Evolutionary conservation across 2,797 vertebrate genomes (phyloP), one percentile per base, ranked within the genome.

Genomic region (Platalea minor): DNA sequence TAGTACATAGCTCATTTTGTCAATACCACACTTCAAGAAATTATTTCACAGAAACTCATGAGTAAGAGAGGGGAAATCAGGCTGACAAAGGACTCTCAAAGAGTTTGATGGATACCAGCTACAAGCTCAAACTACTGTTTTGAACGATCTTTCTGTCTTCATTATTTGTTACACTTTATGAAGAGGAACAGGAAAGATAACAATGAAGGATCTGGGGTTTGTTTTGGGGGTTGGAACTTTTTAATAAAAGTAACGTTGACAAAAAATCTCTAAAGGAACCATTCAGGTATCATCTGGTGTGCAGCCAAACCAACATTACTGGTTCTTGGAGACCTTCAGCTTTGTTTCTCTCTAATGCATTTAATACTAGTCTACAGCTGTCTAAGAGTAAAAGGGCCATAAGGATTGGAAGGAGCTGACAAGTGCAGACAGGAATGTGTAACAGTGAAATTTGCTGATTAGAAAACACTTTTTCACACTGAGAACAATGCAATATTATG

Each of bases 371-470:
- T 86, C 23, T 53, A 45, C n/a, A 85, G 37, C 73, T 93, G 23
- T 80, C 31, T 74, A 53, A 76, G 39, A 65, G 33, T 39, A 59
- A 56, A 91, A 76, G 33, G 24, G 37, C 60, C 80, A 4, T 31
- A 83, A 60, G 43, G 45, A 51, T 64, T 90, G 60, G 48, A 75
- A 79, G 63, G 54, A 74, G 45, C 54, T 85, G 88, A 74, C 56
- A 91, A 93, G 64, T 83, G 43, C 31, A 90, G 92, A 45, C 69
- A 67, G 50, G 25, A 88, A 75, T 37, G 37, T 46, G 24, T 45
- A 85, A 57, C 69, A 76, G 43, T 60, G 80, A 89, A 88, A 84
- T 92, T 23, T 85, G 24, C 84, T 91, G 89, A 93, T 95, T 72
- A 94, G 81, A 79, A 89, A 93, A 78, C 70, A 53, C 37, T 91